Conservation (phyloP, 2,113 vertebrate genomes). For the Oriolus oriolus region DNA sequence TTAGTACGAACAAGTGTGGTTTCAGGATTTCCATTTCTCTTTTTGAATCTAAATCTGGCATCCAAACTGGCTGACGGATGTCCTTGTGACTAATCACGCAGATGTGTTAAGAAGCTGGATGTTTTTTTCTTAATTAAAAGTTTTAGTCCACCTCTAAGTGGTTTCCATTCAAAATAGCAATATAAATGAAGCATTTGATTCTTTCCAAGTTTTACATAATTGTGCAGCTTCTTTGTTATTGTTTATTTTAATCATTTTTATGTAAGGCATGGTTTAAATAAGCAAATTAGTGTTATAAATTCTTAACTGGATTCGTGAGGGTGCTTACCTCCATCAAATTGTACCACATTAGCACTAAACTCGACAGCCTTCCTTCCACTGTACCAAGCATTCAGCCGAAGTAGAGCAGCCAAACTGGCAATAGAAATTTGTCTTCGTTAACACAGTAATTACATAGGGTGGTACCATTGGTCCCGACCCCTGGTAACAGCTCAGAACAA, state of each 20-base stretch:
- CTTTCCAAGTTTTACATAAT: neutral
- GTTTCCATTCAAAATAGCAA: constrained; percentile 25
- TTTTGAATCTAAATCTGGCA: neutral
- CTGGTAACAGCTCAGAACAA: constrained; percentile 47
- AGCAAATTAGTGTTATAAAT: constrained; percentile 10
- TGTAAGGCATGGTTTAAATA: constrained; percentile 60
- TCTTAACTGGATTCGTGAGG: neutral
- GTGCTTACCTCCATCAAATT: neutral
- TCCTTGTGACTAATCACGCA: neutral
- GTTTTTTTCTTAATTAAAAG: neutral
- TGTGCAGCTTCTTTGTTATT: constrained; percentile 17
- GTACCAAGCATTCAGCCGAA: neutral
- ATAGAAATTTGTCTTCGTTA: neutral
- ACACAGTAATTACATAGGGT: neutral
- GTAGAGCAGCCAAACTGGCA: neutral
- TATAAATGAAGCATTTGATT: constrained; percentile 25
- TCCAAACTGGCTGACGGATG: neutral
- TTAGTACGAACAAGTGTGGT: neutral
- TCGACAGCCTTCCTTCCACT: neutral
- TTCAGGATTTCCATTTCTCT: neutral
- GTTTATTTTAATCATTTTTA: neutral
- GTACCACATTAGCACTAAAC: neutral
- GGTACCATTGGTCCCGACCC: neutral
- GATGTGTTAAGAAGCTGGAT: neutral
- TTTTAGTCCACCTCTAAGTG: neutral